phyloP scores from a whole-genome alignment of 1,140 invertebrate species.

The Sarcophaga bullata region DNA sequence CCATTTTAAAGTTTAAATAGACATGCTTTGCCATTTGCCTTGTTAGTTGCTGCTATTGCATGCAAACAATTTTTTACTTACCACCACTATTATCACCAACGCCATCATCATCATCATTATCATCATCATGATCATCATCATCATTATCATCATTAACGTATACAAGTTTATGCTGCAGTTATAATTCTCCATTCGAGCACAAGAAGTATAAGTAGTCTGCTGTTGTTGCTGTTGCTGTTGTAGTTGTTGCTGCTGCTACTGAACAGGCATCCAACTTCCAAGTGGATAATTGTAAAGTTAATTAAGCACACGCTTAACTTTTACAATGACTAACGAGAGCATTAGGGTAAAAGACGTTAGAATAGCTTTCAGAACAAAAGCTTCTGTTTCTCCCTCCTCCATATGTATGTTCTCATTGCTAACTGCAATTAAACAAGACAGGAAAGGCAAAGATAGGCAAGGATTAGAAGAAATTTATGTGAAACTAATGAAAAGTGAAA shows the following conservation, averaged over 20 bases:
- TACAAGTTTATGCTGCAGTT: not conserved
- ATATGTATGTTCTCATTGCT: not conserved
- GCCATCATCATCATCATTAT: not conserved
- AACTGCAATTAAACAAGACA: not conserved
- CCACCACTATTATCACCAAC: too few species aligned
- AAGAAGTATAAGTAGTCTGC: not conserved
- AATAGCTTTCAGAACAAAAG: too few species aligned
- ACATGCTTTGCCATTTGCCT: not conserved
- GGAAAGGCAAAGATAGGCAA: not conserved
- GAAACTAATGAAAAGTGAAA: conserved; percentile 8
- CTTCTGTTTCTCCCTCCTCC: too few species aligned
- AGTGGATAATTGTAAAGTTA: conserved; percentile 37
- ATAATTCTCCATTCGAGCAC: not conserved
- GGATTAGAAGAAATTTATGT: not conserved
- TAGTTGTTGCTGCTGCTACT: not conserved
- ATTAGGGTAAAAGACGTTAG: not conserved
- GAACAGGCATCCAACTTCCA: not conserved
- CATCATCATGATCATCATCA: not conserved
- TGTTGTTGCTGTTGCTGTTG: not conserved
- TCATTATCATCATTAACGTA: not conserved
- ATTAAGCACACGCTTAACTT: conserved; percentile 38
- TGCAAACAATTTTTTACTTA: too few species aligned
- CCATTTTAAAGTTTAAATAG: conserved; percentile 15
- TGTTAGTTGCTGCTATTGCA: not conserved
- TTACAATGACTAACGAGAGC: conserved; percentile 15